Evolutionary conservation across 2,888 invertebrate species (phyloP), one percentile per base, ranked within the genome.

Genomic region (Dasypogon diadema): DNA sequence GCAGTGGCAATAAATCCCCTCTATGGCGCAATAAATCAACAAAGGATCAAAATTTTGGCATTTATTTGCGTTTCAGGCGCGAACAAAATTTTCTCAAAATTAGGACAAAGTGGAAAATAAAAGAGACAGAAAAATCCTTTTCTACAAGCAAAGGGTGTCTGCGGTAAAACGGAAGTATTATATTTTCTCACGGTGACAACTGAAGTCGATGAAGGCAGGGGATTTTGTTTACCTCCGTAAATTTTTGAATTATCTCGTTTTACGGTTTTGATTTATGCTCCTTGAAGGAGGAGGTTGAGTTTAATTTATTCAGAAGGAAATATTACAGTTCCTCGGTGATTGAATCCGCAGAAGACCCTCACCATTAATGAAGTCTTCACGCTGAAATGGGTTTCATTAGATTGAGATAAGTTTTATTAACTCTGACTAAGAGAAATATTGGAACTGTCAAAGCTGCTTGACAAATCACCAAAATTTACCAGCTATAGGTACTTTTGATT

Each of bases 41-140:
- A 58, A 58, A 58, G 30, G 58, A 58, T 58, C 58, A 58, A 30
- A 58, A 58, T 58, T 58, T 58, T 58, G 58, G 30, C 58, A 14
- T 58, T 58, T 58, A 58, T 58, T 58, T 58, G 34, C 58, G 58
- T 58, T 58, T 58, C 30, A 58, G 26, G 16, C 16, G 58, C 24
- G 26, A 14, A 24, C 16, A 30, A 58, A 58, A 58, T 30, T 26
- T 16, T 30, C 16, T 12, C 10, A 16, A 58, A 58, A 26, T 58
- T 58, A 14, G 16, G 58, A 58, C 30, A 30, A 58, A 58, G 16
- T 58, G 58, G 58, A 58, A 16, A n/a, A 30, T 24, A 12, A 30
- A 16, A 16, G 14, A 34, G 16, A 14, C 26, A 30, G 10, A 12
- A 10, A 30, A 58, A 26, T 30, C 30, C 58, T 30, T 26, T 16